A percentile compares a stretch with the other conserved stretches of the same genome.
phyloP scores from a whole-genome alignment of 2,888 invertebrate species.

The Leucophenga montana region DNA sequence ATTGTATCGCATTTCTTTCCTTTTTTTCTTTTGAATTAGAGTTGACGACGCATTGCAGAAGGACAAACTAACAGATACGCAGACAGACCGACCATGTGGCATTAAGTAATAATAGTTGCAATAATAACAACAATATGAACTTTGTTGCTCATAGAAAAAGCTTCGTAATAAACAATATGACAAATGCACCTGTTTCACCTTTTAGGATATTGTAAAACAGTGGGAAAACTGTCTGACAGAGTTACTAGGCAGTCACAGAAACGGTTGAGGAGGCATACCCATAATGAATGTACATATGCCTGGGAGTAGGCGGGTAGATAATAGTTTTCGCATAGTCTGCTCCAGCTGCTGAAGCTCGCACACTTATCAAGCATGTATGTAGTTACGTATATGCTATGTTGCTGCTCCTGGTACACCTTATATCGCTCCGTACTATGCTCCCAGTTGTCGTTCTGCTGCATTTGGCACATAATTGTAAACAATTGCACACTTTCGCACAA shows the following conservation, averaged over 20 bases:
- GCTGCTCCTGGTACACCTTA: too few relatives aligned
- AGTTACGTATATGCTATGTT: too few relatives aligned
- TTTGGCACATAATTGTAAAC: constrained; percentile 27
- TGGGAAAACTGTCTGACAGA: constrained; percentile 19
- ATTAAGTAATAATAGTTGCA: not conserved
- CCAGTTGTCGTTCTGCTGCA: constrained; percentile 21
- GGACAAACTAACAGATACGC: not conserved
- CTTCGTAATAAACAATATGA: constrained; percentile 43
- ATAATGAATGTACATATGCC: not conserved
- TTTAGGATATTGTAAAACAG: constrained; percentile 32
- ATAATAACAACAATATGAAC: not conserved
- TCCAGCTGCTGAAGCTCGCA: not conserved
- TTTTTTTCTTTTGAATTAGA: too few relatives aligned
- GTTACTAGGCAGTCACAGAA: not conserved
- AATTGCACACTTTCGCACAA: not conserved
- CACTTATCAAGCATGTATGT: too few relatives aligned
- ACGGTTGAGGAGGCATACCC: not conserved
- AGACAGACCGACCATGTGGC: not conserved
- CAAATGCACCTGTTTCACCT: constrained; percentile 59
- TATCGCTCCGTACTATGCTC: constrained; percentile 44
- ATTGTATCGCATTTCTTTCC: too few relatives aligned
- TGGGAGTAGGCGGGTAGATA: not conserved
- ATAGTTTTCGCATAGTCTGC: not conserved
- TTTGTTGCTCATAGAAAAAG: not conserved
- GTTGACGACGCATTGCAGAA: constrained; percentile 6